A percentile compares a stretch with the other conserved stretches of the same genome.
phyloP scores from a whole-genome alignment of 2,888 invertebrate species.

The Cephus pygmeus region DNA sequence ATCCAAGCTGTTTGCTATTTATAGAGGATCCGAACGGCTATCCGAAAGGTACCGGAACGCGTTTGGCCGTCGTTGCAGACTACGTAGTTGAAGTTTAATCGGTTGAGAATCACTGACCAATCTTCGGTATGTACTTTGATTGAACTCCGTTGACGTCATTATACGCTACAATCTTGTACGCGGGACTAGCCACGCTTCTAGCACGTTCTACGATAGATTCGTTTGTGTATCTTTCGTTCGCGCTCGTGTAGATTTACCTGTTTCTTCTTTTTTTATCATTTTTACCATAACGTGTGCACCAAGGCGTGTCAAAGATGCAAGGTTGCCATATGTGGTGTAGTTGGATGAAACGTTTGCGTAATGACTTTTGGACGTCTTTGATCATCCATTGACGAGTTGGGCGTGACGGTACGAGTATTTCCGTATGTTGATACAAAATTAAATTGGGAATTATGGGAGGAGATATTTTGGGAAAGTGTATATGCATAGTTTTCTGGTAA shows the following conservation, averaged over 20 bases:
- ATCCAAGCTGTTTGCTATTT: background rate
- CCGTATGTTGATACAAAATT: background rate
- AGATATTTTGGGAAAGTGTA: background rate
- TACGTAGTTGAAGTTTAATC: background rate
- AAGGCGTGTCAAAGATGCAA: background rate
- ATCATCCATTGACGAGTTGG: too few relatives aligned
- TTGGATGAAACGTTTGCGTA: background rate
- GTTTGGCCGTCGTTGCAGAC: background rate
- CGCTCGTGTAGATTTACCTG: background rate
- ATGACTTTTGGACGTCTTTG: too few relatives aligned
- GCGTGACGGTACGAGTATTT: background rate
- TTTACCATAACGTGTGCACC: background rate
- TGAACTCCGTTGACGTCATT: conserved; percentile 38
- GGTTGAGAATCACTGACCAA: conserved; percentile 32
- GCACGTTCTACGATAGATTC: background rate
- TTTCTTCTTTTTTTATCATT: background rate
- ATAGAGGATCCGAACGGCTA: background rate
- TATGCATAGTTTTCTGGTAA: background rate
- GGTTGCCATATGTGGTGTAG: background rate
- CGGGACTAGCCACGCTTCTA: background rate
- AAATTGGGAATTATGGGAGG: too few relatives aligned
- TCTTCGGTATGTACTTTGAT: conserved; percentile 28
- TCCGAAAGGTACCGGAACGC: background rate
- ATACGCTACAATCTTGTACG: conserved; percentile 25
- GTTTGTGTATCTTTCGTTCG: background rate